Evolutionary conservation across 2,797 vertebrate genomes (phyloP).

Genomic region (Cichlasoma orientale): DNA sequence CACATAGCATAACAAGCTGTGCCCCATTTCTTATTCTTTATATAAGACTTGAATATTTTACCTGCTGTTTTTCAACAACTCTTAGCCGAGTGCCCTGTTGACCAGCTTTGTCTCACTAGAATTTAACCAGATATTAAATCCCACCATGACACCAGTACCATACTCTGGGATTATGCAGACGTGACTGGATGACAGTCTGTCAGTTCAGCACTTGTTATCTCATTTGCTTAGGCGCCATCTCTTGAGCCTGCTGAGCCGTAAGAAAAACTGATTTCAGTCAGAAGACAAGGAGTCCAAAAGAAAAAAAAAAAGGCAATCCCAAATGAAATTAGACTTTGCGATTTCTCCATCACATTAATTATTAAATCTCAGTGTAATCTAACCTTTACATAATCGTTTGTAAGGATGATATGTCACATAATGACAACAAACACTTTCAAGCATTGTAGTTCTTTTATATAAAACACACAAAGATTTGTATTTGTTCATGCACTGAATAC

Average conservation of each 20-base stretch:
- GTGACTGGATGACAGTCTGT: slow-evolving; percentile 52
- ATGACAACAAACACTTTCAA: not conserved
- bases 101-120: slow-evolving; percentile 32
- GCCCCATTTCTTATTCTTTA: too few relatives aligned
- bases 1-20: too few relatives aligned
- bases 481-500: too few relatives aligned
- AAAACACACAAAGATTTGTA: not conserved
- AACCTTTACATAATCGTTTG: not conserved
- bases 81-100: not conserved
- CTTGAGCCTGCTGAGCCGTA: not conserved
- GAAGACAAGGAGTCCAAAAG: slow-evolving; percentile 3
- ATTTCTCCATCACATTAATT: not conserved
- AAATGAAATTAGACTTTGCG: not conserved
- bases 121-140: slow-evolving; percentile 46
- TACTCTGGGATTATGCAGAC: slow-evolving; percentile 57
- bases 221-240: slow-evolving; percentile 30
- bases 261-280: slow-evolving; percentile 26
- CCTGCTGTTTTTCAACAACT: not conserved
- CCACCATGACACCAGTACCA: slow-evolving; percentile 17
- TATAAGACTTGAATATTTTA: too few relatives aligned
- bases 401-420: not conserved
- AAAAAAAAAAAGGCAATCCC: not conserved
- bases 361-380: not conserved
- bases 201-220: slow-evolving; percentile 59
- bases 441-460: not conserved